A percentile compares a stretch with the other conserved stretches of the same genome.
Evolutionary conservation across 2,888 invertebrate species (phyloP).

Genomic region (Mesorhabditis sp.): DNA sequence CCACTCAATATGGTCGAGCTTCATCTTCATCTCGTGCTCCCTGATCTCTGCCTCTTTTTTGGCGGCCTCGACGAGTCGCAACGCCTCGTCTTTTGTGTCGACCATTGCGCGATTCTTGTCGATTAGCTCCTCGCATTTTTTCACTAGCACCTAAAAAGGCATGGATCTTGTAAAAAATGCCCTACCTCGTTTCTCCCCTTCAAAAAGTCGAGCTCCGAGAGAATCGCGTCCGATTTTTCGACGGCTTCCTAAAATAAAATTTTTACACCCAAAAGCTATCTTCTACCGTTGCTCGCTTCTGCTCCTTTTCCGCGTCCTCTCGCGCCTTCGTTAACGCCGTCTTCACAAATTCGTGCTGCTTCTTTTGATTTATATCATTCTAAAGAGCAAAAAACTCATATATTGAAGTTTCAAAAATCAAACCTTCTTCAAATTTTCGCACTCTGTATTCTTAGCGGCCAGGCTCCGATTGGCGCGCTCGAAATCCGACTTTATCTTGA

Average conservation of each 20-base stretch:
- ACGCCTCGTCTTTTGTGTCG: slow-evolving; percentile 1
- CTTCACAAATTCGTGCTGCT: no score
- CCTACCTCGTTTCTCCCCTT: neutral
- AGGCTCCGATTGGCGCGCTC: neutral
- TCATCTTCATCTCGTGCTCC: slow-evolving; percentile 1
- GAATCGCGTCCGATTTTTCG: neutral
- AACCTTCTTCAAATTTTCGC: neutral
- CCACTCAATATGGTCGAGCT: neutral
- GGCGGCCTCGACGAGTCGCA: neutral
- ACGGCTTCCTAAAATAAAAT: neutral
- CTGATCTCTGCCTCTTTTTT: neutral
- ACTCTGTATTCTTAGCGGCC: neutral
- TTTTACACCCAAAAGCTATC: no score
- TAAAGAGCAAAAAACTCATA: no score
- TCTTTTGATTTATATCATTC: no score
- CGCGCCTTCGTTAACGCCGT: no score
- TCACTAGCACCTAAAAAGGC: neutral
- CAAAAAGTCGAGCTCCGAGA: neutral
- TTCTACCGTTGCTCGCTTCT: no score
- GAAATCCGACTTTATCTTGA: neutral
- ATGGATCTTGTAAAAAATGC: no score
- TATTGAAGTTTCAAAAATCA: neutral
- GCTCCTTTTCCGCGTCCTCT: no score
- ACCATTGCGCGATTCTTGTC: slow-evolving; percentile 2
- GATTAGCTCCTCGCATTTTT: neutral